A percentile compares a stretch with the other conserved stretches of the same genome.
These are phyloP conservation scores for Caradrina kadenii DNA, from an alignment of 2,888 invertebrate genomes.

Conservation along the genomic window DNA sequence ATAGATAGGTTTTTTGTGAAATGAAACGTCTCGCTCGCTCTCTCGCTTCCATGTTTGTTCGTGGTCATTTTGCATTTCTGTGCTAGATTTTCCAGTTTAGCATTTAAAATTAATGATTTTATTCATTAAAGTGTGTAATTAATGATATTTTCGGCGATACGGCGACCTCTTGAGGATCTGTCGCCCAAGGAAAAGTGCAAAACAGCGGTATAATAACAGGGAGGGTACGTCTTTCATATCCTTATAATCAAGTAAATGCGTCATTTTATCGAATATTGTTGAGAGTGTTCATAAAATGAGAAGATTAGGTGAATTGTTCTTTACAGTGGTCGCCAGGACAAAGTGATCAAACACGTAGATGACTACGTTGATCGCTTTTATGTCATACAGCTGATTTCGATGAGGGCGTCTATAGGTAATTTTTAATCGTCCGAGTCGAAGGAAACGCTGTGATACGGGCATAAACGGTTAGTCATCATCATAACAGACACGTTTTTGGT, in stretches of 20 bases:
- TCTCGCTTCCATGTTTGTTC: conserved; percentile 91
- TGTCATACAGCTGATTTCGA: conserved; percentile 86
- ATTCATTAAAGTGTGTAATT: conserved; percentile 86
- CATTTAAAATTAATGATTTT: conserved; percentile 85
- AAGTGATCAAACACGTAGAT: conserved; percentile 60
- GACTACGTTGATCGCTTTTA: conserved; percentile 70
- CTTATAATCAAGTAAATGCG: conserved; percentile 89
- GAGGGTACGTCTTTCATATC: conserved; percentile 90
- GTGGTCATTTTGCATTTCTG: conserved; percentile 89
- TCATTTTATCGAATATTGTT: conserved; percentile 88
- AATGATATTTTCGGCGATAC: conserved; percentile 87
- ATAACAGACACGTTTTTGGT: conserved; percentile 81
- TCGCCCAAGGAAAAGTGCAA: conserved; percentile 86
- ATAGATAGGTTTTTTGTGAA: conserved; percentile 76
- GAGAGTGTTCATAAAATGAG: conserved; percentile 74
- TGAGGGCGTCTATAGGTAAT: conserved; percentile 83
- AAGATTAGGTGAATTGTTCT: conserved; percentile 67
- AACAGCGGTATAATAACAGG: conserved; percentile 88
- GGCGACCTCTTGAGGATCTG: conserved; percentile 88
- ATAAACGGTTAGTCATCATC: conserved; percentile 88
- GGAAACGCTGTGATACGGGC: conserved; percentile 82
- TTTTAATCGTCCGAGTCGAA: conserved; percentile 76
- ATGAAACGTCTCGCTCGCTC: conserved; percentile 84
- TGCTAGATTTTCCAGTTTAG: conserved; percentile 88
- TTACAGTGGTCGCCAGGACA: conserved; percentile 50